Conservation (phyloP, 2,113 vertebrate species). For the Menura novaehollandiae region DNA sequence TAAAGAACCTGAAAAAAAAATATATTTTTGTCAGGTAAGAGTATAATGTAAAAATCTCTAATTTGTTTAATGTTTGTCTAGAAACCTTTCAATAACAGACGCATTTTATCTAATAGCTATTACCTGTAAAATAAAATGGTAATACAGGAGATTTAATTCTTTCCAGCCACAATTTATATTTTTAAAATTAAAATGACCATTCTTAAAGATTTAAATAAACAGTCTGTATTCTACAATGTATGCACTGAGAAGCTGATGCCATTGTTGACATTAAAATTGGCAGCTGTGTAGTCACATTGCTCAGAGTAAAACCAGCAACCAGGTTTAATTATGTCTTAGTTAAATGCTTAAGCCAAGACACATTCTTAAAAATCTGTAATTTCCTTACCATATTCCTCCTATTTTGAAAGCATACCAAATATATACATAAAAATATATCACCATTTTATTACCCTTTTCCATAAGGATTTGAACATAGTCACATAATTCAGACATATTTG, state of each 20-base stretch:
- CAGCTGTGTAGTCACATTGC: not conserved
- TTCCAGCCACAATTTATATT: not conserved
- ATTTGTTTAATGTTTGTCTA: slow-evolving; percentile 45
- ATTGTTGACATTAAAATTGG: not conserved
- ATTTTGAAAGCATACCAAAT: not conserved
- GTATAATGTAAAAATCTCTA: not conserved
- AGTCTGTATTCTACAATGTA: not conserved
- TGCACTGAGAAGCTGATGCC: not conserved
- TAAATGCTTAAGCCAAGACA: not conserved
- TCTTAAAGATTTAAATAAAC: not conserved
- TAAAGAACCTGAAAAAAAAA: slow-evolving; percentile 3
- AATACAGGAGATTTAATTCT: not conserved
- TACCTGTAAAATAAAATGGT: slow-evolving; percentile 14
- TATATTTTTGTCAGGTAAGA: slow-evolving; percentile 16
- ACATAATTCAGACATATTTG: not conserved
- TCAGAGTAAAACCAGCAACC: not conserved
- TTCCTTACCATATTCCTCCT: not conserved
- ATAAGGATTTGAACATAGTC: not conserved
- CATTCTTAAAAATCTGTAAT: not conserved
- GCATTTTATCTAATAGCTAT: slow-evolving; percentile 39
- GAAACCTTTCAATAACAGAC: not conserved
- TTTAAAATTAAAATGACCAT: not conserved
- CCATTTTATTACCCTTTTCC: not conserved
- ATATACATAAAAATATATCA: not conserved
- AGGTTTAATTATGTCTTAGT: not conserved